phyloP scores from a whole-genome alignment of 2,113 vertebrate species.

The Nothoprocta perdicaria region DNA sequence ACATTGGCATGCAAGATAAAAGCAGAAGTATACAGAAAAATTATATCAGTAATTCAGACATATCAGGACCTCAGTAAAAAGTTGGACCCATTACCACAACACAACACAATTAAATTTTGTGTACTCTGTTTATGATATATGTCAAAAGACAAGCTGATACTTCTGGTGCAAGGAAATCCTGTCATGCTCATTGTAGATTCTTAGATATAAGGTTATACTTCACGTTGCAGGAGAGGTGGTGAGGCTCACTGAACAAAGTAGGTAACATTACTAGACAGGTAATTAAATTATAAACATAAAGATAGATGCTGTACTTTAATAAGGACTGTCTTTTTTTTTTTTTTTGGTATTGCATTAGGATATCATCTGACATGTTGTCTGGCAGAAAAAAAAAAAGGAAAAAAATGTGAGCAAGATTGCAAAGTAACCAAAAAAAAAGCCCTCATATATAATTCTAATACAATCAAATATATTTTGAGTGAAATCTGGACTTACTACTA shows the following conservation, averaged over 20 bases:
- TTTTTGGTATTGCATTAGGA: not conserved
- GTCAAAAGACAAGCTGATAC: not conserved
- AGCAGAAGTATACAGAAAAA: not conserved
- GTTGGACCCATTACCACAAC: not conserved
- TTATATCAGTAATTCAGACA: not conserved
- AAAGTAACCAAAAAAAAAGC: not conserved
- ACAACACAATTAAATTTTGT: not conserved
- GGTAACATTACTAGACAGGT: not conserved
- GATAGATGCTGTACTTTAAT: not conserved
- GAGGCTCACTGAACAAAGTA: not conserved
- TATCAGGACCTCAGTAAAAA: not conserved
- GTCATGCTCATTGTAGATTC: fast-evolving
- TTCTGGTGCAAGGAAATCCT: not conserved
- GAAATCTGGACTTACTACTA: not conserved
- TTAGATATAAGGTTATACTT: not conserved
- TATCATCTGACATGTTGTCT: not conserved
- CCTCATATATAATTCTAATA: not conserved
- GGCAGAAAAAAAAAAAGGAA: not conserved
- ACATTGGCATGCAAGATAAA: not conserved
- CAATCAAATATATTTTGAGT: not conserved
- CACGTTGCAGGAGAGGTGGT: not conserved
- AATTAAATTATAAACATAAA: not conserved
- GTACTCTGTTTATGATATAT: not conserved
- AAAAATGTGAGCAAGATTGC: not conserved
- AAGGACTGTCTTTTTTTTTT: not conserved